These are phyloP conservation scores for Anarsia innoxiella DNA, from an alignment of 2,888 invertebrate species.

Conservation along the genomic window DNA sequence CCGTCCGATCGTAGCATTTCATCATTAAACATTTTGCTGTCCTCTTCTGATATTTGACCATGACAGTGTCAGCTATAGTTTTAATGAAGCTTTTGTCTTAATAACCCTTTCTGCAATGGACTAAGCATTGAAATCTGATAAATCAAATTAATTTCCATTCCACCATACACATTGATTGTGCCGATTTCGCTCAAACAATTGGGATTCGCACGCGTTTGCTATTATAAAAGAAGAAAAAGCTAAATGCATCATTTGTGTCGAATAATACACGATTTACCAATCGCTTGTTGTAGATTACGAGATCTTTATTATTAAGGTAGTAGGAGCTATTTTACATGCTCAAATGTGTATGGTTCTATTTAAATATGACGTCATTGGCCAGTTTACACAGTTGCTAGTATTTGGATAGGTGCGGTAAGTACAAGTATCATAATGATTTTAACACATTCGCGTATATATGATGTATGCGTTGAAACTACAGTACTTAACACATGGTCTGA, in stretches of 20 bases:
- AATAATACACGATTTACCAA: not conserved
- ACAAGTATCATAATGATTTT: slow-evolving; percentile 11
- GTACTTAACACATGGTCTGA: no score
- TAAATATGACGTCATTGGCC: slow-evolving; percentile 25
- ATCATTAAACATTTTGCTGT: no score
- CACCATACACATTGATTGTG: no score
- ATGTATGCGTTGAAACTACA: no score
- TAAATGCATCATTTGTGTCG: not conserved
- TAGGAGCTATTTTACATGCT: slow-evolving; percentile 1
- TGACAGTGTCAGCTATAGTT: no score
- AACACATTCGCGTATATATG: slow-evolving; percentile 8
- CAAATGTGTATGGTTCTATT: no score
- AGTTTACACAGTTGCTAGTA: slow-evolving; percentile 39
- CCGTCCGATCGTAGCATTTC: no score
- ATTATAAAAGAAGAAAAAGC: not conserved
- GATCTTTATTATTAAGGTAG: not conserved
- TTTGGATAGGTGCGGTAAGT: slow-evolving; percentile 29
- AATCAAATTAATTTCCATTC: no score
- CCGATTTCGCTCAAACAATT: not conserved
- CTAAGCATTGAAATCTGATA: no score
- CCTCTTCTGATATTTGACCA: no score
- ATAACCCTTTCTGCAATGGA: no score
- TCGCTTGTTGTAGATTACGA: not conserved
- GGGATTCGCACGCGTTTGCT: not conserved
- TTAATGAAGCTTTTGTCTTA: no score